Percentiles rank a stretch among this genome's conserved stretches.
These are phyloP conservation scores for Bombus turneri DNA, from an alignment of 1,140 invertebrate genomes.

Conservation along the genomic window DNA sequence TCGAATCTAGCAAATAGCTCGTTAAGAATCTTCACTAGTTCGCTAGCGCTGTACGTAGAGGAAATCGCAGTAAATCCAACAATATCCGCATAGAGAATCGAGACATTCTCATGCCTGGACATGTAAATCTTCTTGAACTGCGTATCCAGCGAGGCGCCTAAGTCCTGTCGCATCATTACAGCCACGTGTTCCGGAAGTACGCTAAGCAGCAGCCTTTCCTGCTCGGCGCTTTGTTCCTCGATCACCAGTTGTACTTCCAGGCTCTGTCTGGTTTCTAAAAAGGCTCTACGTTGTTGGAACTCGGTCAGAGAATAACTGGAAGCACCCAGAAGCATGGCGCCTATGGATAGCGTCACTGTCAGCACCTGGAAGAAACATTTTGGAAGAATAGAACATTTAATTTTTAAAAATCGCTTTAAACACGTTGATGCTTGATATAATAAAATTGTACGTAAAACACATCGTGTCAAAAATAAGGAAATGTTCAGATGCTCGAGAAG, in stretches of 20 bases:
- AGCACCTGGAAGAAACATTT: constrained; percentile 80
- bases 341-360: constrained; percentile 84
- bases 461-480: too few species aligned
- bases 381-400: neutral
- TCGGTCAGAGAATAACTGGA: constrained; percentile 92
- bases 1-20: constrained; percentile 97
- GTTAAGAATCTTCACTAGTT: constrained; percentile 96
- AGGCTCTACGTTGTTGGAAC: constrained; percentile 92
- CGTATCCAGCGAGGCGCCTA: constrained; percentile 92
- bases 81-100: constrained; percentile 96
- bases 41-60: constrained; percentile 96
- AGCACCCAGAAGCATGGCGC: constrained; percentile 86
- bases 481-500: too few species aligned
- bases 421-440: too few species aligned
- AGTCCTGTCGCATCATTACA: constrained; percentile 95
- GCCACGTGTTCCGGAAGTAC: constrained; percentile 97
- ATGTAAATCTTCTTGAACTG: constrained; percentile 99
- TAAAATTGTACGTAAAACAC: too few species aligned
- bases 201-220: constrained; percentile 94
- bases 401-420: too few species aligned
- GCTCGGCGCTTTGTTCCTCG: constrained; percentile 95
- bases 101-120: constrained; percentile 98
- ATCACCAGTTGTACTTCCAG: constrained; percentile 95
- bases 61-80: constrained; percentile 97
- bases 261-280: constrained; percentile 95